Evolutionary conservation across 92 coral and sea anemone genomes (phyloP).

Genomic region (Umimayanthus kanabou): DNA sequence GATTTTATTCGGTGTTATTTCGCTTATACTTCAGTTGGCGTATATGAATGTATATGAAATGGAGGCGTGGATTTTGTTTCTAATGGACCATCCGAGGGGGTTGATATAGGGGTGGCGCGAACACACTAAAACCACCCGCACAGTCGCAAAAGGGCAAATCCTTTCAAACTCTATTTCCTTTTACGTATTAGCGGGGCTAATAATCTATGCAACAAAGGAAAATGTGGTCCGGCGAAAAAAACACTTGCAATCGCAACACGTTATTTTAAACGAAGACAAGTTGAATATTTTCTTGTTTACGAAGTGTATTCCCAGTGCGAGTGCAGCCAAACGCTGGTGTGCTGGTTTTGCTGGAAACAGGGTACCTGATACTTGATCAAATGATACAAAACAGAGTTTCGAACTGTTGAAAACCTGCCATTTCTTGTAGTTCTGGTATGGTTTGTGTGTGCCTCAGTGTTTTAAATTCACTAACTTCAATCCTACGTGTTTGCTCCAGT

Average conservation of each 20-base stretch:
- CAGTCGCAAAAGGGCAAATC: neutral
- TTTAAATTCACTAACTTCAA: slow-evolving; percentile 16
- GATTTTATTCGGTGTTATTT: neutral
- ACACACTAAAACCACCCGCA: slow-evolving; percentile 30
- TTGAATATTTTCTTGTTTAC: neutral
- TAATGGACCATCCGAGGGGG: slow-evolving; percentile 15
- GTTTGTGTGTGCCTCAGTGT: neutral
- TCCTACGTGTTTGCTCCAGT: neutral
- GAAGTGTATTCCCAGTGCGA: neutral
- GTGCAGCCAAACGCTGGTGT: slow-evolving; percentile 6
- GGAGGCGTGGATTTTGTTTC: neutral
- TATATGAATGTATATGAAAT: neutral
- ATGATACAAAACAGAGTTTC: neutral
- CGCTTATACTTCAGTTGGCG: neutral
- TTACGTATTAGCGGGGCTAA: neutral
- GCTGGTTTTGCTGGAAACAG: neutral
- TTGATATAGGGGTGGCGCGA: neutral
- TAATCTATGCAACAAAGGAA: slow-evolving; percentile 45
- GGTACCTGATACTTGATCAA: slow-evolving; percentile 30
- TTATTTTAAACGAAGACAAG: neutral
- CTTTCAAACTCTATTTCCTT: neutral
- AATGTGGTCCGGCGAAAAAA: slow-evolving; percentile 11
- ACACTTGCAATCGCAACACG: neutral
- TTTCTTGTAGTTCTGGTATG: slow-evolving; percentile 34
- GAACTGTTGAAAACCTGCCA: slow-evolving; percentile 35